A percentile compares a stretch with the other conserved stretches of the same genome.
phyloP scores from a whole-genome alignment of 1,140 invertebrate species.

The Cylas formicarius region DNA sequence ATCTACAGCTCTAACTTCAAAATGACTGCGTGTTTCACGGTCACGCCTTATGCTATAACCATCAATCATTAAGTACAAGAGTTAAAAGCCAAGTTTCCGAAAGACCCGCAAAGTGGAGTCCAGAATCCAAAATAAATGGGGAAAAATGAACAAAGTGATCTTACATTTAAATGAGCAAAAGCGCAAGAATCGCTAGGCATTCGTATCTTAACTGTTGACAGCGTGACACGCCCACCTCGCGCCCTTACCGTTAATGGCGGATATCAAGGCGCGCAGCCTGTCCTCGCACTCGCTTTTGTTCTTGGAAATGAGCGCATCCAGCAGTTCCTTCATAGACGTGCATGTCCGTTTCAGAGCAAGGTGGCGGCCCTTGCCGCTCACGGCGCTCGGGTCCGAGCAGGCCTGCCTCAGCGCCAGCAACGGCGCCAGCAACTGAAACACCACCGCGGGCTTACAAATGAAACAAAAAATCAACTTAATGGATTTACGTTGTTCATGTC shows the following conservation, averaged over 20 bases:
- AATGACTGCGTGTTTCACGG: no score
- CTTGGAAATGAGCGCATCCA: conserved; percentile 58
- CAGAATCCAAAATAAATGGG: no score
- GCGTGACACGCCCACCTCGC: no score
- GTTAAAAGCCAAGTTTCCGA: no score
- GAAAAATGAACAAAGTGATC: no score
- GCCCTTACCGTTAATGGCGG: conserved; percentile 55
- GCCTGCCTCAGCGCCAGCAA: conserved; percentile 62
- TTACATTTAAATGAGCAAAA: no score
- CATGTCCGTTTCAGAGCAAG: conserved; percentile 50
- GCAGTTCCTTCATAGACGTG: conserved; percentile 61
- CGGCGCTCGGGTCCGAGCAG: conserved; percentile 65
- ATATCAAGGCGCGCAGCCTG: conserved; percentile 54
- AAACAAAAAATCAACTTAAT: conserved; percentile 38
- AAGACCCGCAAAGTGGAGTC: no score
- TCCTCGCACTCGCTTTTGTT: conserved; percentile 59
- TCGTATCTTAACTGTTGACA: not conserved
- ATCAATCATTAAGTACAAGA: no score
- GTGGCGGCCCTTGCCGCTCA: conserved; percentile 45
- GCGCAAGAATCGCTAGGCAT: no score
- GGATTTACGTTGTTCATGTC: conserved; percentile 32
- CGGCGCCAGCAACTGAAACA: conserved; percentile 51
- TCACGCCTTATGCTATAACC: no score
- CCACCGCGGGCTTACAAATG: conserved; percentile 1
- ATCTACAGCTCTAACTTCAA: no score